Evolutionary conservation across 30 jellyfish, hydroid and myxozoan genomes (phyloP), one percentile per base, ranked within the genome.

Genomic region (Catostylus mosaicus): DNA sequence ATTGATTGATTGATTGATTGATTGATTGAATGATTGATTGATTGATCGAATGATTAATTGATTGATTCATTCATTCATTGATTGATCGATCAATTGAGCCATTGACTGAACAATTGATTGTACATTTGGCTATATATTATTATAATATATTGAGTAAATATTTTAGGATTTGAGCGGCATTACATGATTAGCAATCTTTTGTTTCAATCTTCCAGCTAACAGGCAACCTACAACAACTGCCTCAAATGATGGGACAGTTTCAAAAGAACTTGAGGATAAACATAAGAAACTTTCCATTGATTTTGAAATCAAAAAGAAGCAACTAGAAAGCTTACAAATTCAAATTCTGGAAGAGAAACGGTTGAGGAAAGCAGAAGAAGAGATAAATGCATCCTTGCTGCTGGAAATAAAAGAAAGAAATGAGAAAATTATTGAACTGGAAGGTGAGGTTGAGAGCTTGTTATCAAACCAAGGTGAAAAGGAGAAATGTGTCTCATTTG

Each of bases 291-390:
- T 80, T 20, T 63, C 84, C 12, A 27, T 80, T 14, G 90, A 80
- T 34, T 80, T 43, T 80, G 90, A 80, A 80, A 80, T 80, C 10
- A 80, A 80, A 60, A 80, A 37, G 68, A 80, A 80, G 67, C 90
- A 80, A 26, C 33, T 80, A 35, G 90, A 80, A 50, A 80, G 67
- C 37, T 30, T 80, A 9, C 90, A 80, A 71, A 51, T 30, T 19
- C 90, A 80, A 38, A 66, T 67, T 37, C 5, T 80, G 43, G 90
- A 80, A 48, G 90, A 80, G 35, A 80, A 80, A 68, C 59, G 67
- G 12, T 0, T 59, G 20, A 52, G 84, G 54, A 80, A 80, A 26
- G 30, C 30, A 1, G 33, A 26, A 30, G 90, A 80, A 47, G 84
- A 65, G 51, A 77, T 66, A 33, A 66, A 54, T 43, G 54, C 30